Base-by-base conservation (phyloP, 2,113 vertebrate species). In the Gorsachius goisagi region DNA sequence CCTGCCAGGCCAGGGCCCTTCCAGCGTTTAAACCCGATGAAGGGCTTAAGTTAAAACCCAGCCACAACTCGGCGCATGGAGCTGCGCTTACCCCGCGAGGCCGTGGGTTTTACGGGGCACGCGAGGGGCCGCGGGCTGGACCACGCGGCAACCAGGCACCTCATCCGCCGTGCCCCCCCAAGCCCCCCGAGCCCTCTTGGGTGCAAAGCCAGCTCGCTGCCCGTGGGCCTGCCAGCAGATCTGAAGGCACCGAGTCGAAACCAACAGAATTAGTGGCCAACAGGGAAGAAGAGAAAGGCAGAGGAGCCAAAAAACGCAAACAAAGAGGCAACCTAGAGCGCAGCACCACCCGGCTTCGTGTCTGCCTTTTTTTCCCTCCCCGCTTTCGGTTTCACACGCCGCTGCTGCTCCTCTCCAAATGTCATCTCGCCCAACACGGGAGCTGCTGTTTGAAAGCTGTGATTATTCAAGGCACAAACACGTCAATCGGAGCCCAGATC, bases 381-480 rank as follows among this genome's bases (percentile, higher is more conserved):
- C 77, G 39, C 77, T 91, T 95, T 76, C 87, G 62, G 41, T 47
- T 72, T 89, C 93, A 92, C 96, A 92, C 93, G 86, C 94, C 89
- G 62, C 90, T 84, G 81, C 93, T 84, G 80, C 89, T 96, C 58
- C 84, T 93, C 77, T 97, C 92, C 96, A 93, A 95, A 95, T 82
- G 96, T 95, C 95, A 97, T 49, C 92, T 91, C 80, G 19, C 20
- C 64, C 90, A 93, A 76, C 77, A 73, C 90, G 92, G 83, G 88
- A 96, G 58, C 53, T 30, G 88, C 89, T 95, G 94, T 96, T 96
- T 95, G 95, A 97, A 97, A 97, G 96, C 96, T 95, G 92, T 87
- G 96, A 97, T 96, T 95, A 96, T 87, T 72, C 88, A 64, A 76
- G 2, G 69, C 92, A 85, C 90, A 97, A 97, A 97, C 90, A 97